Conservation (phyloP, 2,888 invertebrate species). For the Ectobius pallidus region DNA sequence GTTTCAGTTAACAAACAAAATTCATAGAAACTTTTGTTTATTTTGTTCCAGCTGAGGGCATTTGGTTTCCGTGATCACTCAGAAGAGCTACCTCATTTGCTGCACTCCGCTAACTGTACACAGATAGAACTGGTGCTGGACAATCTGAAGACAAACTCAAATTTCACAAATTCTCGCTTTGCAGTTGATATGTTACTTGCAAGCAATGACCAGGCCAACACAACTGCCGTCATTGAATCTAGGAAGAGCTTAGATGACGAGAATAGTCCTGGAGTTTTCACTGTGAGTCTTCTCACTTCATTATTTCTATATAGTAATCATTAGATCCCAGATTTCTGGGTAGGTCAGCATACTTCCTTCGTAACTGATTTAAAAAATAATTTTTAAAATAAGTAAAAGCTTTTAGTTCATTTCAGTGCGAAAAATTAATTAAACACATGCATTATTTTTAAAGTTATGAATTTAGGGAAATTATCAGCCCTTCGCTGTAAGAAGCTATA, state of each 20-base stretch:
- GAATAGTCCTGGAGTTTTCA: constrained; percentile 75
- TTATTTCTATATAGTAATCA: too few species aligned
- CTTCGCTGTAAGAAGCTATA: too few species aligned
- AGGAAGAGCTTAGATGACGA: constrained; percentile 72
- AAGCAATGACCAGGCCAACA: constrained; percentile 56
- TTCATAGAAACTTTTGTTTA: too few species aligned
- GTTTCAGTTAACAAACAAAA: too few species aligned
- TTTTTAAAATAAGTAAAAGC: neutral
- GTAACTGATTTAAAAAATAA: neutral
- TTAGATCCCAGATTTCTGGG: neutral
- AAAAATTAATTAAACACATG: too few species aligned
- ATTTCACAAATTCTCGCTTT: constrained; percentile 64
- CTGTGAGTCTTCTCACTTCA: constrained; percentile 55
- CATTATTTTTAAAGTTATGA: too few species aligned
- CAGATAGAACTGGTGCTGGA: constrained; percentile 67
- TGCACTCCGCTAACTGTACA: constrained; percentile 69
- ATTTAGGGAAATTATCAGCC: too few species aligned
- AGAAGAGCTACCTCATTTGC: constrained; percentile 64
- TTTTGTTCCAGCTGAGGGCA: constrained; percentile 59
- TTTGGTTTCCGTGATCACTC: constrained; percentile 59
- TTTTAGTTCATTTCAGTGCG: too few species aligned
- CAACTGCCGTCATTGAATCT: constrained; percentile 55
- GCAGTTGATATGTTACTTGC: constrained; percentile 62
- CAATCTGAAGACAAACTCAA: constrained; percentile 56
- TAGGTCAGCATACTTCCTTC: neutral